Evolutionary conservation across 2,797 vertebrate species (phyloP), one percentile per base, ranked within the genome.

Genomic region (Eospalax fontanierii): DNA sequence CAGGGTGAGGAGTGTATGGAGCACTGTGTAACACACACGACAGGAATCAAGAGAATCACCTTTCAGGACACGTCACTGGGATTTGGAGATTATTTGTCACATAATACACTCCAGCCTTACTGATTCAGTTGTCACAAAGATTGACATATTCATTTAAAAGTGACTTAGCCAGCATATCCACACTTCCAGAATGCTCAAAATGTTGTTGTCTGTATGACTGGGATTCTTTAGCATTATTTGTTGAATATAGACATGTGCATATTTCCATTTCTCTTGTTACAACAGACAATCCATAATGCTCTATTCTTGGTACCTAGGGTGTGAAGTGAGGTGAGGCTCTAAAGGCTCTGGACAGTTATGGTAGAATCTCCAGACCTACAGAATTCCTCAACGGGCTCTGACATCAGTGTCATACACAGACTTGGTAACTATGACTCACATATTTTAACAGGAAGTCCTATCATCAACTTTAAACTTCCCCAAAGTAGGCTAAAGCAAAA

Each of bases 401-500:
- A 65, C 54, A 30, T 95, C 35, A 81, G n/a, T n/a, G 38, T 75
- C 63, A 68, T 11, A 28, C 1, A 40, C 6, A 54, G 75, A 86
- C 46, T 65, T 84, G 61, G 84, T 86, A 92, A 94, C 70, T 75
- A 76, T 30, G 46, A 40, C 59, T 46, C 28, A 54, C 46, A 40
- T 76, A 24, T 19, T 76, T 97, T 97, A 97, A 96, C 71, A 96
- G 96, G 96, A 66, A 96, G n/a, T 94, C 86, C 74, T 40, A 71
- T 38, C 57, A 86, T 28, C 46, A 54, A 57, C 4, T 10, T 87
- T 93, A 93, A 97, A 81, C 3, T 97, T 97, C 96, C 61, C 87
- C 43, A 87, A 95, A 92, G 95, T 97, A 97, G 95, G 94, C 97
- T 97, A 98, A 98, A 92, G 9, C 91, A 85, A 86, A 94, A 94